Percentiles rank a stretch among this genome's conserved stretches.
Evolutionary conservation across 2,797 vertebrate species (phyloP).

Genomic region (Acanthiza pusilla): DNA sequence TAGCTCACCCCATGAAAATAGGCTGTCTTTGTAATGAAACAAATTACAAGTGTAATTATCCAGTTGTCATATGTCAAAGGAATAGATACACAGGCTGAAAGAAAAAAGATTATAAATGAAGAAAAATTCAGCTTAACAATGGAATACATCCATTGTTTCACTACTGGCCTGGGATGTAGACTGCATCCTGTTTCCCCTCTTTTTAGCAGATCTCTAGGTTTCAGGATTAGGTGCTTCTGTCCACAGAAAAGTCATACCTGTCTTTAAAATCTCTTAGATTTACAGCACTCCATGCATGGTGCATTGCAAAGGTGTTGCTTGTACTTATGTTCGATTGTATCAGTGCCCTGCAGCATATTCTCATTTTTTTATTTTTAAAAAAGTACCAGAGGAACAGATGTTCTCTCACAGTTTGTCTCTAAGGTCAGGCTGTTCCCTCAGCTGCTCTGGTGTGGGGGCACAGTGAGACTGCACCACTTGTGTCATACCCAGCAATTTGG

Average conservation of each 20-base stretch:
- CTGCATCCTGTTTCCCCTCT: not conserved
- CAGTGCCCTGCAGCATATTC: not conserved
- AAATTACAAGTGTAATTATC: constrained; percentile 23
- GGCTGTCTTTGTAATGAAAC: not conserved
- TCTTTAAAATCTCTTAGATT: not conserved
- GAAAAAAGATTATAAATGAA: not conserved
- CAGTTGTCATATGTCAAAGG: not conserved
- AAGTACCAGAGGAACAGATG: not conserved
- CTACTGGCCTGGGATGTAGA: not conserved
- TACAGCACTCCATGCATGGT: not conserved
- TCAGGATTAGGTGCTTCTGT: not conserved
- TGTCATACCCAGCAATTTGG: not conserved
- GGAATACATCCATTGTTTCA: not conserved
- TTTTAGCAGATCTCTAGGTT: not conserved
- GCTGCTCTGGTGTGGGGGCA: not conserved
- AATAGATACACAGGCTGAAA: not conserved
- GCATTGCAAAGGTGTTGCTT: not conserved
- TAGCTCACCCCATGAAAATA: not conserved
- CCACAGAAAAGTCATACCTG: not conserved
- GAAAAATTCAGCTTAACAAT: not conserved
- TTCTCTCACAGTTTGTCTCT: not conserved
- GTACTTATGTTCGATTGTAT: not conserved
- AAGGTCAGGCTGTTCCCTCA: not conserved
- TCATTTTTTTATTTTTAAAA: not conserved
- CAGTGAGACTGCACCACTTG: not conserved